A percentile compares a stretch with the other conserved stretches of the same genome.
These are phyloP conservation scores for Rostratula benghalensis DNA, from an alignment of 2,113 vertebrate species.

Conservation along the genomic window DNA sequence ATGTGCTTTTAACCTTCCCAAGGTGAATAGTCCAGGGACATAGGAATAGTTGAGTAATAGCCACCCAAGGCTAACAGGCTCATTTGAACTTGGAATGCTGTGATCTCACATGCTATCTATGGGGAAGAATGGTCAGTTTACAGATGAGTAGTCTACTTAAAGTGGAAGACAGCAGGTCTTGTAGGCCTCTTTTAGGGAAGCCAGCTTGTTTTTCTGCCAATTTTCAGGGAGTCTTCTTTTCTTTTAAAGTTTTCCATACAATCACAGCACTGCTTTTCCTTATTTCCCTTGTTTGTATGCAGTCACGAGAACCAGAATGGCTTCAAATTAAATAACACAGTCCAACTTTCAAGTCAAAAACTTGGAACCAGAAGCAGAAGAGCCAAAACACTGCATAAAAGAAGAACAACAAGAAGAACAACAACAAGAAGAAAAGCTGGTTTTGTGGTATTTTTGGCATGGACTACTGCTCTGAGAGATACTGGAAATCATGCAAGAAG, in stretches of 20 bases:
- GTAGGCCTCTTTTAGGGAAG: neutral
- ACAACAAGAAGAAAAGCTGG: neutral
- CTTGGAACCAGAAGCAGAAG: conserved; percentile 2
- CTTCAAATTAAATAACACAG: neutral
- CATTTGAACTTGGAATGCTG: neutral
- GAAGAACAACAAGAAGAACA: neutral
- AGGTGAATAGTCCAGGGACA: neutral
- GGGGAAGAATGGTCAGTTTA: neutral
- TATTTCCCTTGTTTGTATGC: neutral
- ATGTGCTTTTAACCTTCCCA: neutral
- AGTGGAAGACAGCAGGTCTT: neutral
- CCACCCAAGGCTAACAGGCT: neutral
- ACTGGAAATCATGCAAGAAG: conserved; percentile 22
- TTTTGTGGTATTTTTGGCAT: conserved; percentile 32
- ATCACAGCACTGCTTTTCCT: neutral
- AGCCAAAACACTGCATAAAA: conserved; percentile 23
- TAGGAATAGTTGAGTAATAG: neutral
- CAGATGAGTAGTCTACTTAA: neutral
- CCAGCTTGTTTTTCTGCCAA: neutral
- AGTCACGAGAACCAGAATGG: neutral
- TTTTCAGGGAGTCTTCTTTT: neutral
- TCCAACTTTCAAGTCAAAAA: neutral
- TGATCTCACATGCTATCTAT: neutral
- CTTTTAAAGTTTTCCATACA: neutral
- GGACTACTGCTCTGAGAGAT: neutral